Conservation (phyloP, 2,113 vertebrate genomes). For the Pterophyllum scalare region DNA sequence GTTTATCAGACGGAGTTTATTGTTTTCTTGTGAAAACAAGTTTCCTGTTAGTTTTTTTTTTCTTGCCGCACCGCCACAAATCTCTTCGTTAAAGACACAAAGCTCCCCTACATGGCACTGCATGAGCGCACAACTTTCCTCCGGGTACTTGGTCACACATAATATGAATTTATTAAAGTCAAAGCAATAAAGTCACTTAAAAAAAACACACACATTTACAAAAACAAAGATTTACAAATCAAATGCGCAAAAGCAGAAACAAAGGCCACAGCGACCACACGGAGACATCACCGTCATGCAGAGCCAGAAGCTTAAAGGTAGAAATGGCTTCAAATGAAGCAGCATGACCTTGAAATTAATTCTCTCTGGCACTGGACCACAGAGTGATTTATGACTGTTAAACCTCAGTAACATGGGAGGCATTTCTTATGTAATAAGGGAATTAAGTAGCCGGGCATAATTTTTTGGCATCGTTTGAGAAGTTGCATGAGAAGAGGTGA, state of each 20-base stretch:
- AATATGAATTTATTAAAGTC: slow-evolving; percentile 34
- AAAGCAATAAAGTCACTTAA: slow-evolving; percentile 23
- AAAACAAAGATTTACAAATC: slow-evolving; percentile 9
- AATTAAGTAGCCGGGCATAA: background rate
- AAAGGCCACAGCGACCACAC: accelerated
- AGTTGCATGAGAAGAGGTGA: background rate
- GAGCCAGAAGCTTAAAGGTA: slow-evolving; percentile 17
- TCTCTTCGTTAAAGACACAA: background rate
- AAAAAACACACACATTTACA: background rate
- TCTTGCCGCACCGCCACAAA: background rate
- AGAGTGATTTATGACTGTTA: slow-evolving; percentile 16
- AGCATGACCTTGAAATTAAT: slow-evolving; percentile 23
- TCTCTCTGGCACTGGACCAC: background rate
- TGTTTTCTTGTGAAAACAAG: accelerated
- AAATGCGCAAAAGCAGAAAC: background rate
- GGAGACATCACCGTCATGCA: background rate
- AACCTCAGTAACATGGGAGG: slow-evolving; percentile 7
- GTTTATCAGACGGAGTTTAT: too few species aligned
- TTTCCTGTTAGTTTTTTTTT: accelerated
- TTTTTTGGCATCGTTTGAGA: slow-evolving; percentile 7
- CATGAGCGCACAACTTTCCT: slow-evolving; percentile 21
- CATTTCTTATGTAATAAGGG: slow-evolving; percentile 4
- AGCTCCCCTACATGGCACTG: background rate
- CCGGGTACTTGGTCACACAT: background rate
- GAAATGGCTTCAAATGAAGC: slow-evolving; percentile 8